Evolutionary conservation across 2,888 invertebrate species (phyloP), one percentile per base, ranked within the genome.

Genomic region (Drosophila kanekoi): DNA sequence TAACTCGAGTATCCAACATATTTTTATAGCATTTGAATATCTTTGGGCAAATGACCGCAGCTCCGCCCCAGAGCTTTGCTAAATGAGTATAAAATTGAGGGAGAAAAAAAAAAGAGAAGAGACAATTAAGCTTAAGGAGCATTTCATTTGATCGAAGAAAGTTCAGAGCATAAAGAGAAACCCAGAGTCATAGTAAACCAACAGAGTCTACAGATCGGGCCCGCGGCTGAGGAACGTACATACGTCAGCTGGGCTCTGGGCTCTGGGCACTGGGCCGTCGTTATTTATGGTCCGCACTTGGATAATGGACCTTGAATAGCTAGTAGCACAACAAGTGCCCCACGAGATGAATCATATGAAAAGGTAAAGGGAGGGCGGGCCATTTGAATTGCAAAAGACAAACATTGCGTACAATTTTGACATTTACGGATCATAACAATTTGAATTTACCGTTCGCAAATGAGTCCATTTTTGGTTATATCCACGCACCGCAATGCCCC

Each of bases 351-450:
- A 67, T 75, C 77, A 75, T 53, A 28, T 56, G 41, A 9, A 5
- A 3, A 23, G 48, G 28, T 28, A 28, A 28, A 28, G 18, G 49
- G 33, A 16, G 54, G 37, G 44, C 58, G 45, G 37, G 14, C 35
- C 60, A 78, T 77, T 77, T 77, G 74, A 73, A 78, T 78, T 74
- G 77, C 74, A 73, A 77, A 69, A 69, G 65, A 64, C 54, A 76
- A 60, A 68, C 53, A 52, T 65, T 49, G 59, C 51, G 66, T 77
- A 73, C 72, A 79, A 78, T 89, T 87, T 91, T 82, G 91, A 92
- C 91, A 91, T 92, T 92, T 92, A 91, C 91, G 92, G 91, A 92
- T 92, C 91, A 92, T 92, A 92, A 91, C 90, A 90, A 90, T 90
- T 87, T 89, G 76, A 89, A 90, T 91, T 89, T 85, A 82, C 71